phyloP scores from a whole-genome alignment of 2,797 vertebrate species.

The Molossus alvarezi region DNA sequence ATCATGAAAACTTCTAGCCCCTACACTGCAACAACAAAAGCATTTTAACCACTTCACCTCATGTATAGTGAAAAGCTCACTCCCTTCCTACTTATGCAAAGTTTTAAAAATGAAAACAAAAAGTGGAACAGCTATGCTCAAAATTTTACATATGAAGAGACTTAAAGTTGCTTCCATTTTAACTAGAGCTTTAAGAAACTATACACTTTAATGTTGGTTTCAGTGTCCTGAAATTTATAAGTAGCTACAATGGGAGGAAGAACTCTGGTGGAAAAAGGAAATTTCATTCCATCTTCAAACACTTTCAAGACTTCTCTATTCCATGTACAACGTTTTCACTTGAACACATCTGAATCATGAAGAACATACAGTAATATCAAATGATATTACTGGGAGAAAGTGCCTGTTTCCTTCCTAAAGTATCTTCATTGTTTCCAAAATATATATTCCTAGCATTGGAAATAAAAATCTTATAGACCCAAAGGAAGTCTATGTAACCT shows the following conservation, averaged over 20 bases:
- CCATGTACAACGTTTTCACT: not conserved
- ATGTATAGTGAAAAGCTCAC: not conserved
- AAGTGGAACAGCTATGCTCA: not conserved
- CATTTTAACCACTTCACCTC: not conserved
- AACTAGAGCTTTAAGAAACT: not conserved
- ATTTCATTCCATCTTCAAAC: not conserved
- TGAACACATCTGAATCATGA: not conserved
- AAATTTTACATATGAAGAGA: not conserved
- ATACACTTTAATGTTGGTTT: not conserved
- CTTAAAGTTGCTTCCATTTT: not conserved
- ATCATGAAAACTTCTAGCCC: not conserved
- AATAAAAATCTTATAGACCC: not conserved
- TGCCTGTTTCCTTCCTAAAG: not conserved
- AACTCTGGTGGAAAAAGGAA: not conserved
- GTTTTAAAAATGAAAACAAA: not conserved
- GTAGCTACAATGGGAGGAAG: not conserved
- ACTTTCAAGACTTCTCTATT: constrained; percentile 4
- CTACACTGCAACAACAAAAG: not conserved
- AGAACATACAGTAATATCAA: not conserved
- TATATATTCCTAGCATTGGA: not conserved
- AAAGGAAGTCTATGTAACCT: not conserved
- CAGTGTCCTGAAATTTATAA: not conserved
- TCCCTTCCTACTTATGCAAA: not conserved
- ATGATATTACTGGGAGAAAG: not conserved
- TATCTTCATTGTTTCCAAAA: constrained; percentile 23